A percentile compares a stretch with the other conserved stretches of the same genome.
phyloP scores from a whole-genome alignment of 2,113 vertebrate genomes.

The Glareola pratincola region DNA sequence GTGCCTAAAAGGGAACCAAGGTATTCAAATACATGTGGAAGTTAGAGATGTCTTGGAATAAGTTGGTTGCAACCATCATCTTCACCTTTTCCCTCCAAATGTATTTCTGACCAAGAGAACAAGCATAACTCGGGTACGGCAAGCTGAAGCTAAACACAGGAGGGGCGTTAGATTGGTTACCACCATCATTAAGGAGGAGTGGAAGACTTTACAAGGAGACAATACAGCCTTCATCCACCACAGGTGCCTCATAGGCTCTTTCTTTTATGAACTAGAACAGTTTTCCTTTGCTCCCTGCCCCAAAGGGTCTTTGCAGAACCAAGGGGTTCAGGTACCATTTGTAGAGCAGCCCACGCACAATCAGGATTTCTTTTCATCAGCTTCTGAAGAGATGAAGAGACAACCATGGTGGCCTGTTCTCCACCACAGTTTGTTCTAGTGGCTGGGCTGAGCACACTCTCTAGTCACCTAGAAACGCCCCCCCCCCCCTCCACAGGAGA shows the following conservation, averaged over 20 bases:
- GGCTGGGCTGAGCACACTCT: not conserved
- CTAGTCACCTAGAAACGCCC: not conserved
- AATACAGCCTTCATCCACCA: not conserved
- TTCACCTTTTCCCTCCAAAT: not conserved
- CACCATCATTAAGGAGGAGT: not conserved
- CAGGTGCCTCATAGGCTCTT: not conserved
- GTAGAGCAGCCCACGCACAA: not conserved
- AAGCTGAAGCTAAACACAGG: not conserved
- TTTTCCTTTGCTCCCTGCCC: not conserved
- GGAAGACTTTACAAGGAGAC: not conserved
- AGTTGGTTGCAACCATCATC: not conserved
- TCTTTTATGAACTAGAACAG: not conserved
- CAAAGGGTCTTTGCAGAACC: not conserved
- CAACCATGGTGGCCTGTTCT: rapidly evolving
- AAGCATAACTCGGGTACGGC: rapidly evolving
- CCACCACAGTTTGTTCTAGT: rapidly evolving
- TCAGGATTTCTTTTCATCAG: not conserved
- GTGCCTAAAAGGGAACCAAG: not conserved
- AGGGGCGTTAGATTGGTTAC: not conserved
- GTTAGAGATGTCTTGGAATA: not conserved
- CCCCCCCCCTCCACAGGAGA: not conserved
- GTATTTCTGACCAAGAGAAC: not conserved
- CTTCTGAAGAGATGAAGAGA: not conserved
- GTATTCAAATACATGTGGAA: not conserved
- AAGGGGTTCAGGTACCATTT: not conserved